These are phyloP conservation scores for Diadophis punctatus DNA, from an alignment of 2,113 vertebrate species.

Conservation along the genomic window DNA sequence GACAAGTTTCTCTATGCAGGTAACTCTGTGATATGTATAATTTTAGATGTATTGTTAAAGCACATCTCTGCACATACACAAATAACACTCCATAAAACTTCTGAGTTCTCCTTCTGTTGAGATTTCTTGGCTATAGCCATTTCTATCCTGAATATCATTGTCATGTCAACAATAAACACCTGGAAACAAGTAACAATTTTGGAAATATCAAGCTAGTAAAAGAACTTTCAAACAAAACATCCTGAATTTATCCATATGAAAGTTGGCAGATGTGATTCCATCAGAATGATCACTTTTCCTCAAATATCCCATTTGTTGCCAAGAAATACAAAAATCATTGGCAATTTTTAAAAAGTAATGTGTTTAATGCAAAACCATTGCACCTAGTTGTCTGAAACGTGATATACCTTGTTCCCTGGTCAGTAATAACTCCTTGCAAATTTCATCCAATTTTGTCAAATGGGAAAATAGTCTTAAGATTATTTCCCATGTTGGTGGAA, in stretches of 20 bases:
- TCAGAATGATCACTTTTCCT: background rate
- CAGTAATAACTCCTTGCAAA: background rate
- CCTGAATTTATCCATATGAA: background rate
- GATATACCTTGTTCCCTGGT: background rate
- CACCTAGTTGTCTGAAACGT: background rate
- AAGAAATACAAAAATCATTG: background rate
- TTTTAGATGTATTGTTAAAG: background rate
- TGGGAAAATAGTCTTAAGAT: background rate
- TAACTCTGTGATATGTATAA: background rate
- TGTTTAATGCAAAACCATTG: background rate
- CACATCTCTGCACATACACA: background rate
- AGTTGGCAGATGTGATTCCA: background rate
- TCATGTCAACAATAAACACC: background rate
- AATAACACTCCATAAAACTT: background rate
- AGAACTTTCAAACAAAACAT: background rate
- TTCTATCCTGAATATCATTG: background rate
- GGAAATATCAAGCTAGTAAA: background rate
- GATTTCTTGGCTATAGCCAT: background rate
- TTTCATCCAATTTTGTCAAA: background rate
- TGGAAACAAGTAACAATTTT: background rate
- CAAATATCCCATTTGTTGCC: background rate
- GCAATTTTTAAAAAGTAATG: background rate
- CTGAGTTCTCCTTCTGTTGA: background rate
- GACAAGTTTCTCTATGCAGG: background rate
- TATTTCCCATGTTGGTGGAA: background rate